Conservation (phyloP, 2,113 vertebrate genomes). For the Colius striatus region DNA sequence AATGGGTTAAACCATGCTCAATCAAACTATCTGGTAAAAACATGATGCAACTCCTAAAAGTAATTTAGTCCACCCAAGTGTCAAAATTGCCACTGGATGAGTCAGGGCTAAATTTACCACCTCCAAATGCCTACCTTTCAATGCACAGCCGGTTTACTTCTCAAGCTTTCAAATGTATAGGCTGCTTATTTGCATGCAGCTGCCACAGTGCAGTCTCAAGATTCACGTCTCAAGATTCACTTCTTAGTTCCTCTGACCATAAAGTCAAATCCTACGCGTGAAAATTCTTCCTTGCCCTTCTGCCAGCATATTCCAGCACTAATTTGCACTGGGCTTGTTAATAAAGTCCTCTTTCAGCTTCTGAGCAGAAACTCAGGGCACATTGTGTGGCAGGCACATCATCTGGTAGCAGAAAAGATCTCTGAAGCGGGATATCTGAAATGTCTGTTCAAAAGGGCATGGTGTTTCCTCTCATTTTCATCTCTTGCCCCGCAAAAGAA, state of each 20-base stretch:
- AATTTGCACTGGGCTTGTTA: neutral
- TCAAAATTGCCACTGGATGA: constrained; percentile 68
- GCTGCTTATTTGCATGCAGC: constrained; percentile 51
- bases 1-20: constrained; percentile 40
- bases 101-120: constrained; percentile 71
- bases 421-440: neutral
- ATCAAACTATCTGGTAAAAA: constrained; percentile 59
- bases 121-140: constrained; percentile 71
- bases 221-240: neutral
- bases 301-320: neutral
- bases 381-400: neutral
- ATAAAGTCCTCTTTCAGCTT: neutral
- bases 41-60: constrained; percentile 63
- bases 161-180: constrained; percentile 63
- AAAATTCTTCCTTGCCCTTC: neutral
- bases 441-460: neutral
- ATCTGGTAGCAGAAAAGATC: neutral
- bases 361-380: neutral
- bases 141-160: constrained; percentile 59
- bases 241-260: neutral
- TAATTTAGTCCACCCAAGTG: constrained; percentile 67
- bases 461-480: neutral
- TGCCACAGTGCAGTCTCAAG: constrained; percentile 10
- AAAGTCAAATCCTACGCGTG: neutral
- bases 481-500: neutral